Conservation (phyloP, 2,797 vertebrate species). For the Hipposideros larvatus region DNA sequence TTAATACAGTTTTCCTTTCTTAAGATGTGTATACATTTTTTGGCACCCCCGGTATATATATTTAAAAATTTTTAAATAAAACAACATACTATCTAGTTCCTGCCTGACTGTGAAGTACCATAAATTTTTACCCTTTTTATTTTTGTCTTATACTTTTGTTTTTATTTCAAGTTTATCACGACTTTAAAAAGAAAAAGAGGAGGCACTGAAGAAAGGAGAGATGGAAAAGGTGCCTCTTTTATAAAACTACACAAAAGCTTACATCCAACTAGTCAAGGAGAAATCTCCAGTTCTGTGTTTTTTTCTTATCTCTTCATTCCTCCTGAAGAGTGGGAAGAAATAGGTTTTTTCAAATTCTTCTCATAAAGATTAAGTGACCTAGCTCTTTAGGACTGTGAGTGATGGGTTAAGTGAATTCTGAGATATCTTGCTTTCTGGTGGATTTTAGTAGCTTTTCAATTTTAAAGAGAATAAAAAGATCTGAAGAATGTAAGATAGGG, state of each 20-base stretch:
- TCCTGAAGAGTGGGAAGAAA: neutral
- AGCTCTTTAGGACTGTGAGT: neutral
- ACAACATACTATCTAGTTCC: neutral
- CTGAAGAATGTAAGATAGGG: neutral
- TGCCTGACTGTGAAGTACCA: neutral
- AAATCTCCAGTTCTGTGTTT: neutral
- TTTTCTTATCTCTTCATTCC: conserved; percentile 29
- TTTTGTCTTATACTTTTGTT: neutral
- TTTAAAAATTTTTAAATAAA: neutral
- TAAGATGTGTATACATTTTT: too few relatives aligned
- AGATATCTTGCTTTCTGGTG: neutral
- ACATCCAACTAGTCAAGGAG: neutral
- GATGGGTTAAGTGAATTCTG: neutral
- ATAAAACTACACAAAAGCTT: neutral
- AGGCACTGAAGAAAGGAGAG: neutral
- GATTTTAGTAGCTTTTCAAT: neutral
- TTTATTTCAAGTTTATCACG: conserved; percentile 20
- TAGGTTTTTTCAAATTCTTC: neutral
- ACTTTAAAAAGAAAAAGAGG: neutral
- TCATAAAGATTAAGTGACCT: neutral
- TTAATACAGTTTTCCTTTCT: too few relatives aligned
- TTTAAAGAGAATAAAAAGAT: neutral
- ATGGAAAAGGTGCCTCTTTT: neutral
- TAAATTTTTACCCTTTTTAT: neutral
- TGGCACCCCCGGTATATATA: too few relatives aligned